Base-by-base conservation (phyloP, 1,140 invertebrate species). In the Matsumurasca onukii region DNA sequence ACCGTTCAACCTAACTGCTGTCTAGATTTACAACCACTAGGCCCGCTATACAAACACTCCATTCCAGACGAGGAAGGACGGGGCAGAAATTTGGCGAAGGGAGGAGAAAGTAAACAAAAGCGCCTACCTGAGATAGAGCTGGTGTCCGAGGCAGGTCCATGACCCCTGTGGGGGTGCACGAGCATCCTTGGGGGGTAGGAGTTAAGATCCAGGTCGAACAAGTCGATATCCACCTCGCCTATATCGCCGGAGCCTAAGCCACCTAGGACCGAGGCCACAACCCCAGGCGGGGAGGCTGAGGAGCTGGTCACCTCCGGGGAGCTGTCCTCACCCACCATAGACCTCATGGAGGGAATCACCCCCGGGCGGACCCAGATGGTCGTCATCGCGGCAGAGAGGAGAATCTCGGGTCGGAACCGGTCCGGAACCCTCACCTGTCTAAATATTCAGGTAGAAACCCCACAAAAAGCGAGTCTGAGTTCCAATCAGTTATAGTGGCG, bases 301-400 rank as follows among this genome's bases (percentile, higher is more conserved):
- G 89, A 90, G 55, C 88, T 89, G 22, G 88, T 89, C 73, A 91
- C 89, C 79, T 91, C 89, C 48, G 88, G 86, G 57, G 86, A 89
- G 77, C 86, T 86, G 76, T 90, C 89, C 3, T 63, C 57, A 22
- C 34, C 30, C 5, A 48, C 31, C 22, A 25, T 29, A 20, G 67
- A n/a, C 12, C 15, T 29, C 27, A 51, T 12, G 1, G 20, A n/a
- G 39, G 29, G 65, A n/a, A 59, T 22, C 20, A 49, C 25, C 12
- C 63, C 62, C 3, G 29, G 59, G 20, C 59, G 45, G 3, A 63
- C 52, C 68, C 68, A 69, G 17, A 69, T 69, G 29, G 68, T 55
- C 1, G 61, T 66, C 68, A 69, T 69, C 9, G 48, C n/a, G 29
- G n/a, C n/a, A 59, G 49, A 24, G 49, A 51, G n/a, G 17, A 51